Evolutionary conservation across 2,888 invertebrate species (phyloP).

Genomic region (Portevinia maculata): DNA sequence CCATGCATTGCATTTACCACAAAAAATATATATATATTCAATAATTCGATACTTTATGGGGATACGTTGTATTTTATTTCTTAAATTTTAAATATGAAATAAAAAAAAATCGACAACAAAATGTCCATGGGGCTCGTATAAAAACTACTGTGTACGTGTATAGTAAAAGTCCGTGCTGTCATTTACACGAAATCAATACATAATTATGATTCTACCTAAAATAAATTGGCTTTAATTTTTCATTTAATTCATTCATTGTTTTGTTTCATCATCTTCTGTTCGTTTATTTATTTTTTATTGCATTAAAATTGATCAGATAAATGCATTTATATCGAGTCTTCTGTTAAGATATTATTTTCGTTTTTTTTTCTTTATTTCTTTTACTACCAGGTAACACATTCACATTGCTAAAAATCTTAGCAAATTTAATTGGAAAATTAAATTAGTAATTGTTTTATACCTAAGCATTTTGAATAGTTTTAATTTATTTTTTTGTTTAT

Average conservation of each 20-base stretch:
- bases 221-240: conserved; percentile 58
- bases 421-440: conserved; percentile 56
- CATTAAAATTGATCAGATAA: conserved; percentile 37
- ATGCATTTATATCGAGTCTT: conserved; percentile 57
- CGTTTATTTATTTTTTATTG: conserved; percentile 17
- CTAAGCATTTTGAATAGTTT: conserved; percentile 69
- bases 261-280: conserved; percentile 36
- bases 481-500: conserved; percentile 27
- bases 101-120: conserved; percentile 16
- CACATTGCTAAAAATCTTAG: conserved; percentile 61
- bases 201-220: conserved; percentile 62
- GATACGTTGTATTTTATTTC: conserved; percentile 31
- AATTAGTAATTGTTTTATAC: conserved; percentile 64
- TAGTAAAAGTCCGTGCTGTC: conserved; percentile 68
- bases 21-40: conserved; percentile 37
- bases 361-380: conserved; percentile 28
- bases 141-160: conserved; percentile 68
- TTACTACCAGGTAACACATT: conserved; percentile 73
- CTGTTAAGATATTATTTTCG: conserved; percentile 37
- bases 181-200: conserved; percentile 65
- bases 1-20: conserved; percentile 69
- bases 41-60: conserved; percentile 49
- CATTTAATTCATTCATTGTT: conserved; percentile 49
- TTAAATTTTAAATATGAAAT: conserved; percentile 20
- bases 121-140: conserved; percentile 63